Conservation (phyloP, 2,797 vertebrate species). For the Tiaroga cobitis region DNA sequence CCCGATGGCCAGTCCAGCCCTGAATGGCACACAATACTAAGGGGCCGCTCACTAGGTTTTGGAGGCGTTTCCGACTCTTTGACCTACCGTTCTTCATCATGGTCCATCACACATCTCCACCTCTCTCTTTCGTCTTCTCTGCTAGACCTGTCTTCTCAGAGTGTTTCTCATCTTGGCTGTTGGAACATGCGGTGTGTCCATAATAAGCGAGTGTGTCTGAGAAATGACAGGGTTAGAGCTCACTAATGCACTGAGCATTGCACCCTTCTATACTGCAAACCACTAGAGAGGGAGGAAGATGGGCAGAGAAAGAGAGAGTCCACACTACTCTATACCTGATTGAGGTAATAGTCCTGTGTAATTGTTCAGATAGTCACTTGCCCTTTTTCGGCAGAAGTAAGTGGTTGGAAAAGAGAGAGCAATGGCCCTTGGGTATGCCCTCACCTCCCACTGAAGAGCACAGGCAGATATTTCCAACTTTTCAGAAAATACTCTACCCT, state of each 20-base stretch:
- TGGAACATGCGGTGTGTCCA: constrained; percentile 24
- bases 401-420: constrained; percentile 48
- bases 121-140: constrained; percentile 8
- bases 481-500: constrained; percentile 42
- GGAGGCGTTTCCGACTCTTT: not conserved
- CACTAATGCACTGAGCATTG: constrained; percentile 60
- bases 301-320: constrained; percentile 36
- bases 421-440: constrained; percentile 33
- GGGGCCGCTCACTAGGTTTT: not conserved
- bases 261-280: constrained; percentile 40
- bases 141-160: constrained; percentile 4
- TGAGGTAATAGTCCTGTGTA: constrained; percentile 77
- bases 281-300: constrained; percentile 36
- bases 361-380: constrained; percentile 83
- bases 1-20: no score
- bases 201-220: constrained; percentile 50
- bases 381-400: constrained; percentile 73
- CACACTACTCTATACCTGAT: constrained; percentile 56
- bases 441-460: constrained; percentile 32
- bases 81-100: constrained; percentile 13
- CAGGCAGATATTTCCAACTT: constrained; percentile 52
- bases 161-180: constrained; percentile 37
- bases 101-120: constrained; percentile 20
- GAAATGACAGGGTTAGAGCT: constrained; percentile 59
- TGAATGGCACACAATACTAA: not conserved